Conservation (phyloP, 1,140 invertebrate species). For the Scaptomyza pallida region DNA sequence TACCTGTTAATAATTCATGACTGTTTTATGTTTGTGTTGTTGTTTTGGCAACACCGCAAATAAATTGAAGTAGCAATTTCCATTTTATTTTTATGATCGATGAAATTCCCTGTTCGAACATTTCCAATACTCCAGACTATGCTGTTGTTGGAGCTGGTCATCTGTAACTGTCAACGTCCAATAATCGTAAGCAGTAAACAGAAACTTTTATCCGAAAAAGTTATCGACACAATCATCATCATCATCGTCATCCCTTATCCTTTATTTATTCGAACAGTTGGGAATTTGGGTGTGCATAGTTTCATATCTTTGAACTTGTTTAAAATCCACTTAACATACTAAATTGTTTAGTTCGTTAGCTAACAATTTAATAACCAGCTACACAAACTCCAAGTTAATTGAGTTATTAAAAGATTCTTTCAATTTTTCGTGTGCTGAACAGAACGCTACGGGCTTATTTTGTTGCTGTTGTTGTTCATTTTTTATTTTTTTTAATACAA, state of each 20-base stretch:
- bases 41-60: slow-evolving; percentile 59
- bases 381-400: slow-evolving; percentile 48
- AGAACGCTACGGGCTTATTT: not conserved
- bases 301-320: not conserved
- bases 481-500: slow-evolving; percentile 35
- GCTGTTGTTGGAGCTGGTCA: slow-evolving; percentile 45
- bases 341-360: slow-evolving; percentile 31
- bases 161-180: slow-evolving; percentile 44
- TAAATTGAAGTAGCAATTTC: slow-evolving; percentile 72
- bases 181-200: slow-evolving; percentile 54
- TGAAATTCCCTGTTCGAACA: slow-evolving; percentile 78
- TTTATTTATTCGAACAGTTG: slow-evolving; percentile 7
- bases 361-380: slow-evolving; percentile 63
- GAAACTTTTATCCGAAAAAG: not conserved
- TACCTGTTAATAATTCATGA: slow-evolving; percentile 80
- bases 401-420: slow-evolving; percentile 75
- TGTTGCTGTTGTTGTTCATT: not conserved
- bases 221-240: slow-evolving; percentile 4
- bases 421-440: slow-evolving; percentile 53
- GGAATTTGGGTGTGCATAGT: not conserved
- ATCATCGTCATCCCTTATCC: slow-evolving; percentile 12
- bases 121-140: slow-evolving; percentile 34
- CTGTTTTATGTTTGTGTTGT: slow-evolving; percentile 55
- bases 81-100: slow-evolving; percentile 78
- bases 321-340: slow-evolving; percentile 20